A percentile compares a stretch with the other conserved stretches of the same genome.
Conservation (phyloP, 2,888 invertebrate genomes). For the Athalia cordata region DNA sequence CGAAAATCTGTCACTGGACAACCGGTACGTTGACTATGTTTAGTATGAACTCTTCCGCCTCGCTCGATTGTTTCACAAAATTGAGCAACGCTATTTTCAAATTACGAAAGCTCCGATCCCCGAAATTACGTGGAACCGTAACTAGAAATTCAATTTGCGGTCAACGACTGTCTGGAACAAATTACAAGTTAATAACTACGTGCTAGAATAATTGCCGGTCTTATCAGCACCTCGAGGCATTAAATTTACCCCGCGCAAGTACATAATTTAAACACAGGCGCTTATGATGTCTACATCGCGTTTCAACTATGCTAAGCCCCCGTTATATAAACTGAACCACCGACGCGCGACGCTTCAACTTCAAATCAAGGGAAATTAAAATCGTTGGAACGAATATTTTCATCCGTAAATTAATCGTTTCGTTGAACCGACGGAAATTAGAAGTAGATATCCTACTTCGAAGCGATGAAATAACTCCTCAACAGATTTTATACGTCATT, state of each 20-base stretch:
- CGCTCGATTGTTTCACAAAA: slow-evolving; percentile 20
- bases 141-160: slow-evolving; percentile 15
- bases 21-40: neutral
- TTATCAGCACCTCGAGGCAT: slow-evolving; percentile 2
- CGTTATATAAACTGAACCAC: neutral
- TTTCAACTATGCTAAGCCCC: neutral
- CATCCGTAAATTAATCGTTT: slow-evolving; percentile 56
- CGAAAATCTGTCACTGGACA: slow-evolving; percentile 47
- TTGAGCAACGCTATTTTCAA: neutral
- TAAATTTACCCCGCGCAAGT: neutral
- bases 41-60: neutral
- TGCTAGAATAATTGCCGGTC: neutral
- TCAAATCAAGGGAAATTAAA: slow-evolving; percentile 1
- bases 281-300: neutral
- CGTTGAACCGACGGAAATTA: slow-evolving; percentile 59
- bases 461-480: slow-evolving; percentile 25
- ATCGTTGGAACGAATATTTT: slow-evolving; percentile 32
- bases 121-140: neutral
- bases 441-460: slow-evolving; percentile 65
- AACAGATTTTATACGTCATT: neutral
- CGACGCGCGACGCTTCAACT: neutral
- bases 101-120: neutral
- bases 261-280: neutral
- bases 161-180: slow-evolving; percentile 29
- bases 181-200: slow-evolving; percentile 17